These are phyloP conservation scores for Baryphthengus martii DNA, from an alignment of 2,113 vertebrate species.

Conservation along the genomic window DNA sequence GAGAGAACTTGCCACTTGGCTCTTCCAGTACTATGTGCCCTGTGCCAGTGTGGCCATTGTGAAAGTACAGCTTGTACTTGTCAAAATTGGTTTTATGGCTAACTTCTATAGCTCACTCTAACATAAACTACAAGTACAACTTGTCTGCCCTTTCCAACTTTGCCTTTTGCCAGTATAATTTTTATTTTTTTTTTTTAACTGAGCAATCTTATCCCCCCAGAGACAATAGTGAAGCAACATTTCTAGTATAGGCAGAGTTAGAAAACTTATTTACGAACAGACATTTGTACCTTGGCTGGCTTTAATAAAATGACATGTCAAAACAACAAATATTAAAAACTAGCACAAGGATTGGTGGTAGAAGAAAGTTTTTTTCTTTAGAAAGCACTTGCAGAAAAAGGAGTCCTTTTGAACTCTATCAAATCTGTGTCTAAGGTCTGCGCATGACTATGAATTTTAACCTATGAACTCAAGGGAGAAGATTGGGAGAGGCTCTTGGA, in stretches of 20 bases:
- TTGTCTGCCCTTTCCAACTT: not conserved
- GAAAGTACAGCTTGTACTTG: slow-evolving; percentile 1
- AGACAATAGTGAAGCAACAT: not conserved
- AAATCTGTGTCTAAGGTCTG: not conserved
- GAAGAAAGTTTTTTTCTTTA: not conserved
- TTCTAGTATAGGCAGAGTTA: not conserved
- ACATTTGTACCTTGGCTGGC: not conserved
- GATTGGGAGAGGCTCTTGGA: not conserved
- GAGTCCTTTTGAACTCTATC: not conserved
- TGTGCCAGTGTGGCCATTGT: not conserved
- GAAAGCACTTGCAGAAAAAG: not conserved
- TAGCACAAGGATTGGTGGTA: not conserved
- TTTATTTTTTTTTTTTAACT: not conserved
- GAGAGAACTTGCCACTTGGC: not conserved
- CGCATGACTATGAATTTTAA: not conserved
- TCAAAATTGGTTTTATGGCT: not conserved
- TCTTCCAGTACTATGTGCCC: not conserved
- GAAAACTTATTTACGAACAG: not conserved
- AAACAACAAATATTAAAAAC: slow-evolving; percentile 4
- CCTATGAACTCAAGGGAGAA: not conserved
- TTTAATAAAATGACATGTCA: not conserved
- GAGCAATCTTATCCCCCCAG: not conserved
- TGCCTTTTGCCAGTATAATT: not conserved
- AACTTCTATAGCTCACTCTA: not conserved
- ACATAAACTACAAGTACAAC: not conserved